Conservation (phyloP, 2,113 vertebrate genomes). For the Hydropotes inermis region DNA sequence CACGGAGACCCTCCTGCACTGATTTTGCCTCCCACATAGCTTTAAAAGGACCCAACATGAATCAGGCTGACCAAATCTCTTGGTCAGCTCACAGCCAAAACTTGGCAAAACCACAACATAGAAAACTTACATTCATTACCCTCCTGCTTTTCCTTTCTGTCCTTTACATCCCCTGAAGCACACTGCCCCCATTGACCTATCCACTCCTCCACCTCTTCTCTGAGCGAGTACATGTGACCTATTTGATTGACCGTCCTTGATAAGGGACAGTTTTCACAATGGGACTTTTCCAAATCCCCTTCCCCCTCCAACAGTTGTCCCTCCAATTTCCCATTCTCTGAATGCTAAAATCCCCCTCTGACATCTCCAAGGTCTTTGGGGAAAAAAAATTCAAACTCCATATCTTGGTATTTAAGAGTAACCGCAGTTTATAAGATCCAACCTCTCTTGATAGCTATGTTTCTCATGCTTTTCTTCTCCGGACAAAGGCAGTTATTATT, state of each 20-base stretch:
- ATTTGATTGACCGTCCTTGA: not conserved
- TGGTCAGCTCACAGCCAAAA: not conserved
- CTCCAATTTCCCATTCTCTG: not conserved
- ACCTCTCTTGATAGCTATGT: not conserved
- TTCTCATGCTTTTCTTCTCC: not conserved
- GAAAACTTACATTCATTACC: not conserved
- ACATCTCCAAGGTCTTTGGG: not conserved
- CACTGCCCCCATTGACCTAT: fast-evolving
- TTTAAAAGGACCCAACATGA: not conserved
- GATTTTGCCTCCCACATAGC: not conserved
- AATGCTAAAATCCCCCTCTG: not conserved
- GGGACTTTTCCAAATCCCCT: not conserved
- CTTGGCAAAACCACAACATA: not conserved
- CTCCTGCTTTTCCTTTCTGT: not conserved
- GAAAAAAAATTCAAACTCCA: not conserved
- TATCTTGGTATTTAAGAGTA: not conserved
- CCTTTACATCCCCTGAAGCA: not conserved
- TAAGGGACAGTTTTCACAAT: not conserved
- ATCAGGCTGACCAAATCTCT: not conserved
- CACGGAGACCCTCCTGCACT: not conserved
- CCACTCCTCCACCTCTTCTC: not conserved
- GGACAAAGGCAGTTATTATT: not conserved
- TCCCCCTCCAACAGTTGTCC: not conserved
- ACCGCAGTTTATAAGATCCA: not conserved
- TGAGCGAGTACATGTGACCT: not conserved